These are phyloP conservation scores for Muscicapa adusta DNA, from an alignment of 2,113 vertebrate genomes.

Conservation along the genomic window DNA sequence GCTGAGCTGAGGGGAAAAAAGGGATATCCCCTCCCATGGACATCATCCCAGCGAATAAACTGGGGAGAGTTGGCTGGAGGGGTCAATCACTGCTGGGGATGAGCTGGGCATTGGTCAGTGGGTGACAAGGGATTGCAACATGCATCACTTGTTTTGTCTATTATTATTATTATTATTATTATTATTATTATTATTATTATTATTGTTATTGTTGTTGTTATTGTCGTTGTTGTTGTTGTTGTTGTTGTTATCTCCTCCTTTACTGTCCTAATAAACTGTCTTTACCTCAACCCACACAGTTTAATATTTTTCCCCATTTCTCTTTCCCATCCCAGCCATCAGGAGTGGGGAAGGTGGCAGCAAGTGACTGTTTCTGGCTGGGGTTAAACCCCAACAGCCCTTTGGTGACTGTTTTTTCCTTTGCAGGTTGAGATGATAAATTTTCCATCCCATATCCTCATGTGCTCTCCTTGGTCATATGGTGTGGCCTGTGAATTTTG, in stretches of 20 bases:
- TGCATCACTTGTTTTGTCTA: background rate
- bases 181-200: no score
- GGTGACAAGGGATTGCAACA: background rate
- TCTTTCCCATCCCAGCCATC: background rate
- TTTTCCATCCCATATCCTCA: background rate
- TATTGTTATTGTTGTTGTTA: no score
- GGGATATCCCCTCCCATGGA: background rate
- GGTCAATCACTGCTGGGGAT: background rate
- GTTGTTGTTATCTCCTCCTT: background rate
- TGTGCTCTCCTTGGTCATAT: background rate
- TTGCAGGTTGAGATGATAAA: rapidly evolving
- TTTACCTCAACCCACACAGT: background rate
- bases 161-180: no score
- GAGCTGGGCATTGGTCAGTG: rapidly evolving
- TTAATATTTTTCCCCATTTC: background rate
- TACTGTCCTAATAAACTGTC: background rate
- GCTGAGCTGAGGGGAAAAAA: background rate
- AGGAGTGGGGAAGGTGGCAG: background rate
- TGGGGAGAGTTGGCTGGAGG: background rate
- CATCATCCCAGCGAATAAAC: background rate
- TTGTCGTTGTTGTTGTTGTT: no score
- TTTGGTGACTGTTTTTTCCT: background rate
- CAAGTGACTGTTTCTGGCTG: rapidly evolving
- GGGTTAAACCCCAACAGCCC: background rate
- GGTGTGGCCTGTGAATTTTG: background rate